phyloP scores from a whole-genome alignment of 1,140 invertebrate genomes.

The Melanaphis sacchari region DNA sequence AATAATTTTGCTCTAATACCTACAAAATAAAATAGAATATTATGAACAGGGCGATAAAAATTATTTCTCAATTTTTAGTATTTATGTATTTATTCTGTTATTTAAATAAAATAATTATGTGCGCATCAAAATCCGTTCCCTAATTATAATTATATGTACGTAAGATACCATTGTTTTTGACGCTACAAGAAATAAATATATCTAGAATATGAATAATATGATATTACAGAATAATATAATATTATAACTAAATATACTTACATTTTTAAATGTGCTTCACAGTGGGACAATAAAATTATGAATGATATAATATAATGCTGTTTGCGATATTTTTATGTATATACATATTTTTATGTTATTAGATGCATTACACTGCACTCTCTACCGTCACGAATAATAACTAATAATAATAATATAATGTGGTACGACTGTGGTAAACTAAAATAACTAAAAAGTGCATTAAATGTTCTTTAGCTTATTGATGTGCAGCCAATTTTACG shows the following conservation, averaged over 20 bases:
- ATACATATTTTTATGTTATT: not conserved
- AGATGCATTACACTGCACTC: not conserved
- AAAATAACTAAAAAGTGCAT: slow-evolving; percentile 7
- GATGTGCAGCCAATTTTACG: slow-evolving; percentile 29
- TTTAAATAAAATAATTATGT: not conserved
- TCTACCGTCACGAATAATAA: not conserved
- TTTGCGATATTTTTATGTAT: not conserved
- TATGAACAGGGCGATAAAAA: no score
- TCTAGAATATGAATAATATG: not conserved
- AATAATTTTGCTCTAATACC: no score
- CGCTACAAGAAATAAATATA: not conserved
- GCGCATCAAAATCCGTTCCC: not conserved
- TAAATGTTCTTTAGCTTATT: not conserved
- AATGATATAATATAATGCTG: not conserved
- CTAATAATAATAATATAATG: slow-evolving; percentile 7
- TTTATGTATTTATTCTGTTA: no score
- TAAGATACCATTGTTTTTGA: not conserved
- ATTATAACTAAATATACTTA: no score
- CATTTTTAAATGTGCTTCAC: not conserved
- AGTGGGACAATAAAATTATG: not conserved
- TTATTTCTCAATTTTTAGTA: no score
- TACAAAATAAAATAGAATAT: no score
- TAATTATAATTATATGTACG: not conserved
- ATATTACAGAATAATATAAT: no score
- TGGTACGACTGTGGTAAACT: not conserved